Base-by-base conservation (phyloP, 2,113 vertebrate species). In the Circaetus cinerascens region DNA sequence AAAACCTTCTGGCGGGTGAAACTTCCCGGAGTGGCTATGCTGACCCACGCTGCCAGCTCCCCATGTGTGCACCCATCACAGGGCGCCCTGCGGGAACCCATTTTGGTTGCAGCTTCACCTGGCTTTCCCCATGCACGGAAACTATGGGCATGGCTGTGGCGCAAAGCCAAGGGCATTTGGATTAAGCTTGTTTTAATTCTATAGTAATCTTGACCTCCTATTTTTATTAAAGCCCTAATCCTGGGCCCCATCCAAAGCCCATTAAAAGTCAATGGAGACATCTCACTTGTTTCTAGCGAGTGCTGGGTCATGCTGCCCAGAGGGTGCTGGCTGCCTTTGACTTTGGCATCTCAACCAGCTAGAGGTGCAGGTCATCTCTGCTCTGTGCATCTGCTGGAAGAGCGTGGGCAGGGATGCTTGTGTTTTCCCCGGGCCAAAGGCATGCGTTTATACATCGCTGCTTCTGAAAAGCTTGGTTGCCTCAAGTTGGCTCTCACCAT, bases 141-240 rank as follows among this genome's bases (percentile, higher is more conserved):
- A 6, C 23, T 12, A 9, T 0, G 3, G 32, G 43, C 45, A 17
- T 11, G 50, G 43, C 73, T 64, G 11, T 68, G 81, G 55, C 55
- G 15, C 63, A 62, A 67, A 92, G 83, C 88, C 81, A 72, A 76
- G 21, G 36, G 21, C 45, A 26, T 90, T 95, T 95, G 91, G 86
- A 93, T 96, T 91, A 97, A 93, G n/a, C 48, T 96, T 96, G 72
- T 88, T 95, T 95, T 96, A 96, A 96, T 97, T 96, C 94, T 59
- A 10, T 73, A 59, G 66, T 94, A 90, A 93, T 93, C 93, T 90
- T 77, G 57, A 88, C 55, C 74, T 94, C 74, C 89, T 96, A 60
- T 95, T 93, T 97, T 93, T 92, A 87, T 72, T 87, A 63, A 84
- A 92, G 34, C 76, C 46, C 29, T 88, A 88, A 95, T 92, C 75